Base-by-base conservation (phyloP, 2,797 vertebrate genomes). In the Squalus acanthias region DNA sequence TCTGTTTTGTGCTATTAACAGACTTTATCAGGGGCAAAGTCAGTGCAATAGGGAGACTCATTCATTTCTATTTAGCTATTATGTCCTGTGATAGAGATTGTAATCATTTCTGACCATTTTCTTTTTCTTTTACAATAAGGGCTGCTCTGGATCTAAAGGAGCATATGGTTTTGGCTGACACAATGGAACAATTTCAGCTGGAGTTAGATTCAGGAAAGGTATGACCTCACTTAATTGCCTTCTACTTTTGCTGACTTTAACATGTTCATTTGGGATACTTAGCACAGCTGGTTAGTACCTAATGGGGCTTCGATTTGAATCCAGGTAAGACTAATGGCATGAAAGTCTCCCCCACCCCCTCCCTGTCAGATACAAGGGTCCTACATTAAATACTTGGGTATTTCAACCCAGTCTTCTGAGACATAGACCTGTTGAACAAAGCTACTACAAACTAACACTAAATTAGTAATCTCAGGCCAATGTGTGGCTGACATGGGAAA, bases 151-250 rank as follows among this genome's bases (percentile, higher is more conserved):
- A 99, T 97, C 97, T 99, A 96, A 99, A 98, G 96, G 98, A 96
- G 96, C 98, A 99, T 97, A 99, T 99, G 99, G 98, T 99, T 96
- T 98, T 98, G 95, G 98, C 98, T 8, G 98, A 98, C 97, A 98
- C 98, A 1, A 98, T 99, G 98, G 99, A 99, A 60, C 98, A 99
- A 96, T 99, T 99, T 97, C 99, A 99, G 97, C 99, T 98, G 96
- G 98, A 98, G 24, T 97, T 99, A 85, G 99, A 99, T 97, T 98
- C 98, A 96, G 99, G 99, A 97, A 99, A 98, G 97, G 99, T 99
- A 97, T 96, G 72, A 79, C 69, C 69, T 95, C 50, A 57, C 26
- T 95, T 95, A 57, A 74, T 95, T 74, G 3, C 12, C 26, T 69
- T 69, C 22, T 72, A 12, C 93, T 74, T 53, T 57, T 53, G 46